These are phyloP conservation scores for Pyrochroa serraticornis DNA, from an alignment of 2,888 invertebrate species.

Conservation along the genomic window DNA sequence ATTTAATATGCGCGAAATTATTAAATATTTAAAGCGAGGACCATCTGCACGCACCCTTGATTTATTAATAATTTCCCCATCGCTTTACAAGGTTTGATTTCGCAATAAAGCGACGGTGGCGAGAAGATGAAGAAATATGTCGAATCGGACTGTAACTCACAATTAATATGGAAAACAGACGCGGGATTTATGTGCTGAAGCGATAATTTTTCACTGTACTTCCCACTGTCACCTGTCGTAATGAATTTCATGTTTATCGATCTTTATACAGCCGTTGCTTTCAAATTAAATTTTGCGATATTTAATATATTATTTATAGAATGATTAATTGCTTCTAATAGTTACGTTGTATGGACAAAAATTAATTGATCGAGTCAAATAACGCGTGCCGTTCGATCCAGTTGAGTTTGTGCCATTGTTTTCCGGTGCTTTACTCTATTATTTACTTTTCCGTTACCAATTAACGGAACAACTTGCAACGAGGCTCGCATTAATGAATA, in stretches of 20 bases:
- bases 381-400: no score
- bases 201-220: conserved; percentile 13
- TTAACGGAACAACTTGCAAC: no score
- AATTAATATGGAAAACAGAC: conserved; percentile 16
- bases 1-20: no score
- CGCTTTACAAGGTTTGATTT: not conserved
- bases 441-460: no score
- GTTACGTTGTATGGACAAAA: no score
- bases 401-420: no score
- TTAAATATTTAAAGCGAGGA: no score
- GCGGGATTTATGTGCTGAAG: conserved; percentile 12
- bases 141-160: not conserved
- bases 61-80: not conserved
- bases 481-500: no score
- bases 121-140: not conserved
- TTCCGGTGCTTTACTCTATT: no score
- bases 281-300: conserved; percentile 19
- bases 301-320: conserved; percentile 11
- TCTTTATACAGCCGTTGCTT: conserved; percentile 3
- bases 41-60: no score
- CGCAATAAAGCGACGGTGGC: no score
- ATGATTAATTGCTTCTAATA: conserved; percentile 1
- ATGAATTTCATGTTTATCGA: conserved; percentile 26
- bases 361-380: no score
- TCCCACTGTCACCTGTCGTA: conserved; percentile 16